A percentile compares a stretch with the other conserved stretches of the same genome.
phyloP scores from a whole-genome alignment of 2,797 vertebrate species.

The Leptodactylus fallax region DNA sequence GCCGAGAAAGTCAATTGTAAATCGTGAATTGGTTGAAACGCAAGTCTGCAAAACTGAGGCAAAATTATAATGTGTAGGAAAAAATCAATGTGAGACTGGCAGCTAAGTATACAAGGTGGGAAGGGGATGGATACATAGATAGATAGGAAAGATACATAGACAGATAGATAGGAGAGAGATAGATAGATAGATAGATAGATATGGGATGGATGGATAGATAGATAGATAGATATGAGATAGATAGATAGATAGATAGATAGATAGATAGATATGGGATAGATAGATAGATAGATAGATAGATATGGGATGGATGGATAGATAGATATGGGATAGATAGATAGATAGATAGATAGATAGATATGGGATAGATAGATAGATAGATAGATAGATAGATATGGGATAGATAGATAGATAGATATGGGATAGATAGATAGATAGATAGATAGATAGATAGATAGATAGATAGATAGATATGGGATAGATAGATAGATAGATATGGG shows the following conservation, averaged over 20 bases:
- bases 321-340: neutral
- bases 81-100: no score
- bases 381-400: neutral
- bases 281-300: neutral
- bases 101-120: no score
- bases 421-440: neutral
- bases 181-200: no score
- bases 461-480: conserved; percentile 6
- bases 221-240: no score
- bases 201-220: no score
- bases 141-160: no score
- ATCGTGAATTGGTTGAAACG: no score
- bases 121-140: no score
- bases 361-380: neutral
- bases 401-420: conserved; percentile 8
- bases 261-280: neutral
- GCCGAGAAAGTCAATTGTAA: no score
- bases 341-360: conserved; percentile 9
- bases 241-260: neutral
- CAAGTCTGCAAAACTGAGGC: no score
- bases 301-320: neutral
- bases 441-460: neutral
- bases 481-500: neutral
- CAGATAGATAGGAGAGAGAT: no score
- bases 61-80: no score